Evolutionary conservation across 2,888 invertebrate genomes (phyloP).

Genomic region (Trilocha varians): DNA sequence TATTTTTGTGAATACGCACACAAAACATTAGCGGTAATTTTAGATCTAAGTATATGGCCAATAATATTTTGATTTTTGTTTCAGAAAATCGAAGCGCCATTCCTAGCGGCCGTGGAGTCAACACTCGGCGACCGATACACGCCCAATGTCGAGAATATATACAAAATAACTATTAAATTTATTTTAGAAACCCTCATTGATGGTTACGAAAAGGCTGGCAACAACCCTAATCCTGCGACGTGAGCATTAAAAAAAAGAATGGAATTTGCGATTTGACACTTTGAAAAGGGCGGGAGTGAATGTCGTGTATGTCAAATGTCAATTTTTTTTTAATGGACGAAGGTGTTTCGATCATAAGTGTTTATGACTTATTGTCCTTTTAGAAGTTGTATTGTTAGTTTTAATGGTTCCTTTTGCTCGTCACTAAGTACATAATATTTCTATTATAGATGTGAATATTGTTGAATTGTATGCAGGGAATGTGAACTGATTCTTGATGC

Average conservation of each 20-base stretch:
- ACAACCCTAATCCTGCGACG: constrained; percentile 35
- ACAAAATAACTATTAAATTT: constrained; percentile 91
- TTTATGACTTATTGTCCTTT: constrained; percentile 6
- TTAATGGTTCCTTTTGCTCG: constrained; percentile 20
- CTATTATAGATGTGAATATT: constrained; percentile 3
- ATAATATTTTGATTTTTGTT: constrained; percentile 21
- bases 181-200: constrained; percentile 88
- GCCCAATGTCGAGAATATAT: constrained; percentile 91
- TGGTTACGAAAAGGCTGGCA: constrained; percentile 77
- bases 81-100: constrained; percentile 93
- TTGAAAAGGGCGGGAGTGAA: constrained; percentile 10
- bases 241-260: constrained; percentile 23
- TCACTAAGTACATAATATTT: constrained; percentile 10
- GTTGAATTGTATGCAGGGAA: constrained; percentile 21
- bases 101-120: constrained; percentile 87
- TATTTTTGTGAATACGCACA: too few relatives aligned
- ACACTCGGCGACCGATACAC: constrained; percentile 92
- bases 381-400: constrained; percentile 12
- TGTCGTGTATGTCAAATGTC: constrained; percentile 18
- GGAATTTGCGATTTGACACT: constrained; percentile 14
- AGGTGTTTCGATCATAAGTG: constrained; percentile 3
- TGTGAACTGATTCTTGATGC: constrained; percentile 26
- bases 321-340: constrained; percentile 7
- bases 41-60: too few relatives aligned
- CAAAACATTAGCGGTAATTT: too few relatives aligned